These are phyloP conservation scores for Nannoperca obscura DNA, from an alignment of 2,797 vertebrate genomes.

Conservation along the genomic window DNA sequence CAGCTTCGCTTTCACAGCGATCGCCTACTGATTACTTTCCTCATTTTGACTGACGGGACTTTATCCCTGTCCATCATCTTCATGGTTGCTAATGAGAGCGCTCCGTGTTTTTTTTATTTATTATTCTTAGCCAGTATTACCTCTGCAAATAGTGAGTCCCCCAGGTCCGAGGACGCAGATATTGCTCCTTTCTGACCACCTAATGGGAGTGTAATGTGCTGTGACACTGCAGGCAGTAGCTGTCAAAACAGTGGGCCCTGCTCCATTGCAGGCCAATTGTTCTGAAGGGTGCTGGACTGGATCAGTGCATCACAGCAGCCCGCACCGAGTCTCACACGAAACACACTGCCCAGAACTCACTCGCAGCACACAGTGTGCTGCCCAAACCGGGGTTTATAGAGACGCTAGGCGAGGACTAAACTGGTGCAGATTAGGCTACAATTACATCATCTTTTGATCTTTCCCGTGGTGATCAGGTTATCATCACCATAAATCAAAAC, in stretches of 20 bases:
- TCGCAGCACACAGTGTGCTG: conserved; percentile 22
- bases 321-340: conserved; percentile 51
- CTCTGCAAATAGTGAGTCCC: conserved; percentile 50
- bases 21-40: conserved; percentile 26
- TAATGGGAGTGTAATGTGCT: conserved; percentile 78
- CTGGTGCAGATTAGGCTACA: conserved; percentile 18
- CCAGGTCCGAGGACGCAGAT: conserved; percentile 52
- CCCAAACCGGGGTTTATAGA: conserved; percentile 35
- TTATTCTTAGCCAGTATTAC: conserved; percentile 50
- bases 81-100: conserved; percentile 40
- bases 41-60: conserved; percentile 22
- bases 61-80: conserved; percentile 32
- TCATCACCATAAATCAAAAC: conserved; percentile 30
- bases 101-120: conserved; percentile 19
- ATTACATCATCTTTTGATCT: conserved; percentile 14
- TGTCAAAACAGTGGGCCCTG: conserved; percentile 80
- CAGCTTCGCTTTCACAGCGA: conserved; percentile 17
- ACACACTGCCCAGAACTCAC: conserved; percentile 44
- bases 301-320: conserved; percentile 71
- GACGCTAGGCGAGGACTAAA: conserved; percentile 23
- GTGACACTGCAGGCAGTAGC: conserved; percentile 78
- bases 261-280: conserved; percentile 72
- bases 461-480: conserved; percentile 7
- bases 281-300: conserved; percentile 80
- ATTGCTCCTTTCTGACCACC: conserved; percentile 71